phyloP scores from a whole-genome alignment of 2,888 invertebrate species.

The Dexiosoma caninum region DNA sequence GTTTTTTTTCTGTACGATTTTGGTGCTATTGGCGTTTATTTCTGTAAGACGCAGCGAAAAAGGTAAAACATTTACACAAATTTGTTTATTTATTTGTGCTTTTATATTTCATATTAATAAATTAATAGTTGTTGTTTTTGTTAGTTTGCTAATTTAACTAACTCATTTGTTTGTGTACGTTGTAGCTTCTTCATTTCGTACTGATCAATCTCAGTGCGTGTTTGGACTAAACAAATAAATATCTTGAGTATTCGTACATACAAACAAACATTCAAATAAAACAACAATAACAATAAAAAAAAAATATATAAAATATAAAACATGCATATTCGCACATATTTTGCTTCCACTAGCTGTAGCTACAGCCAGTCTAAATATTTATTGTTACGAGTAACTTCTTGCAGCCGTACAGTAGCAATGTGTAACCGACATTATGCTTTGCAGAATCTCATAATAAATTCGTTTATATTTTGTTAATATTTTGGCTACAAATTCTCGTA shows the following conservation, averaged over 20 bases:
- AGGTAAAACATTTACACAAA: neutral
- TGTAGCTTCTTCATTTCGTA: conserved; percentile 42
- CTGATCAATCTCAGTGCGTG: conserved; percentile 61
- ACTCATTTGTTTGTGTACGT: conserved; percentile 31
- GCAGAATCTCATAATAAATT: conserved; percentile 12
- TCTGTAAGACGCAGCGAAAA: conserved; percentile 1
- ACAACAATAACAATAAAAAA: conserved; percentile 3
- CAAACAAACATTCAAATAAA: conserved; percentile 9
- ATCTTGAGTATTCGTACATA: neutral
- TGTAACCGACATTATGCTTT: neutral
- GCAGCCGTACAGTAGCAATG: conserved; percentile 39
- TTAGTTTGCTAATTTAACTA: conserved; percentile 42
- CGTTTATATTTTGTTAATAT: conserved; percentile 66
- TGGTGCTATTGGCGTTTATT: neutral
- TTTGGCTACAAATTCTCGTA: conserved; percentile 73
- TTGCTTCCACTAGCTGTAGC: neutral
- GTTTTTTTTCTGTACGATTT: neutral
- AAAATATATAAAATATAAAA: conserved; percentile 20
- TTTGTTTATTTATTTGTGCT: conserved; percentile 39
- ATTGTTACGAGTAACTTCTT: conserved; percentile 25
- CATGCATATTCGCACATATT: conserved; percentile 34
- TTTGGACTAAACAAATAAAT: conserved; percentile 56
- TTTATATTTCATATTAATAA: conserved; percentile 33
- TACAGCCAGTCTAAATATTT: conserved; percentile 8
- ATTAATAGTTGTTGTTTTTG: conserved; percentile 19